phyloP scores from a whole-genome alignment of 2,797 vertebrate genomes.

The Pangasius djambal region DNA sequence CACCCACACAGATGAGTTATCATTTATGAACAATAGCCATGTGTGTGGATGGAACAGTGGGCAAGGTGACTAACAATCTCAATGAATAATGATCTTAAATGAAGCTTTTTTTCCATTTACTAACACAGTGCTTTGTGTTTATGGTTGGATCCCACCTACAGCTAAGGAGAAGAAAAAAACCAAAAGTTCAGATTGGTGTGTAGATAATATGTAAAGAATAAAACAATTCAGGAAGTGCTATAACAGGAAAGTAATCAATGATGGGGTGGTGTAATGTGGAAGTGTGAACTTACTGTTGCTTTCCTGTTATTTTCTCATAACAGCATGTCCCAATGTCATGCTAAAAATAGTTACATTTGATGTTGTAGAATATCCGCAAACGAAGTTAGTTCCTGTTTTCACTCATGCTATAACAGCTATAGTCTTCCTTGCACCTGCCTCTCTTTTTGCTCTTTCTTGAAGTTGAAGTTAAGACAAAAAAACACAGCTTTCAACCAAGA shows the following conservation, averaged over 20 bases:
- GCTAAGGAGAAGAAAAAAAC: not conserved
- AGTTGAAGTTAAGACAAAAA: not conserved
- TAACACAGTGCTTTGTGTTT: not conserved
- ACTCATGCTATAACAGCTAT: not conserved
- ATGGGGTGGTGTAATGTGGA: not conserved
- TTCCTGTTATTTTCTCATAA: not conserved
- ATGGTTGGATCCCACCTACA: not conserved
- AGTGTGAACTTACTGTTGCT: not conserved
- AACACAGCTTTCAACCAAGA: not conserved
- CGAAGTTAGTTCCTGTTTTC: not conserved
- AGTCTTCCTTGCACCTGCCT: not conserved
- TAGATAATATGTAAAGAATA: not conserved
- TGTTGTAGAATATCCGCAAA: not conserved
- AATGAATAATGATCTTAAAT: not conserved
- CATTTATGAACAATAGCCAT: not conserved
- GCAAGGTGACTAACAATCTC: not conserved
- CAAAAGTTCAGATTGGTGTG: not conserved
- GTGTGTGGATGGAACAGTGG: not conserved
- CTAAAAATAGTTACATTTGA: not conserved
- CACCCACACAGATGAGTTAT: not conserved
- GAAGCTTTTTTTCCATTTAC: not conserved
- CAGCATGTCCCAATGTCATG: not conserved
- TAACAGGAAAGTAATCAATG: not conserved
- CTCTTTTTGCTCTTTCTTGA: not conserved
- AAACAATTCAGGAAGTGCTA: not conserved